Evolutionary conservation across 2,888 invertebrate species (phyloP).

Genomic region (Cheilosia pagana): DNA sequence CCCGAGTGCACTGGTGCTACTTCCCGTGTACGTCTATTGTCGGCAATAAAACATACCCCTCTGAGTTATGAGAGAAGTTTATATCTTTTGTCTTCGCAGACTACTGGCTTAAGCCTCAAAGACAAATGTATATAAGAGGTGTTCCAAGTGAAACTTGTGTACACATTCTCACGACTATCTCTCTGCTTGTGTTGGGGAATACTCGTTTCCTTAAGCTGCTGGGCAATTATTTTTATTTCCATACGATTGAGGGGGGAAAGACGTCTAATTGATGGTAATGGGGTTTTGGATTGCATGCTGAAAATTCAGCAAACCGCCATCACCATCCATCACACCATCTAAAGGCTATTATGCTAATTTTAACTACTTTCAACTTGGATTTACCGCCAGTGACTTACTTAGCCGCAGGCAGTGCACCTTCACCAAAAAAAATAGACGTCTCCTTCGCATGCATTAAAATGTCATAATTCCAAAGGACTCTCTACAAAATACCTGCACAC

Average conservation of each 20-base stretch:
- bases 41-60: constrained; percentile 50
- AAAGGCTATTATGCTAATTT: constrained; percentile 44
- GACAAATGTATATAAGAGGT: constrained; percentile 63
- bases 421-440: not conserved
- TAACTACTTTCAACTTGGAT: constrained; percentile 10
- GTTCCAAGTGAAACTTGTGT: constrained; percentile 42
- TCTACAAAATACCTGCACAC: constrained; percentile 31
- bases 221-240: constrained; percentile 10
- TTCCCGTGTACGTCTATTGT: constrained; percentile 44
- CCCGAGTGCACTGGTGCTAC: constrained; percentile 8
- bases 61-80: constrained; percentile 60
- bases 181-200: constrained; percentile 22
- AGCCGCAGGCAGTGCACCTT: not conserved
- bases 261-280: not conserved
- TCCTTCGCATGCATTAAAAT: constrained; percentile 45
- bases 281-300: not conserved
- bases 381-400: constrained; percentile 12
- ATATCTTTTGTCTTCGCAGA: constrained; percentile 56
- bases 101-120: constrained; percentile 43
- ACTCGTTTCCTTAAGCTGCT: constrained; percentile 45
- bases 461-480: constrained; percentile 62
- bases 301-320: not conserved
- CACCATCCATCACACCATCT: constrained; percentile 45
- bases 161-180: constrained; percentile 31
- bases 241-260: not conserved